Percentiles rank a stretch among this genome's conserved stretches.
These are phyloP conservation scores for Luperina nickerlii DNA, from an alignment of 2,888 invertebrate genomes.

Conservation along the genomic window DNA sequence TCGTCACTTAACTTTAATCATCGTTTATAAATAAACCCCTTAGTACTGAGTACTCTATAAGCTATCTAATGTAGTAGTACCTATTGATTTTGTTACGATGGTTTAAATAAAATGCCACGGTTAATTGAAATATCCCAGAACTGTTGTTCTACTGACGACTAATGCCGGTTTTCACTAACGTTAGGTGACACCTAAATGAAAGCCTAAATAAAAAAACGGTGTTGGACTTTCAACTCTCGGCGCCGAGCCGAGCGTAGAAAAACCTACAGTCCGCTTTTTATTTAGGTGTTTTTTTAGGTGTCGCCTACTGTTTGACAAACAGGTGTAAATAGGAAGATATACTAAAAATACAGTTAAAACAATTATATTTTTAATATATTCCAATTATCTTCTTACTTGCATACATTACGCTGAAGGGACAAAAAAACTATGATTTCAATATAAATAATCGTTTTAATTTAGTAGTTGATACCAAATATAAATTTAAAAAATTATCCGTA, in stretches of 20 bases:
- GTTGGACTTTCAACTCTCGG: background rate
- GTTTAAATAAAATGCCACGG: constrained; percentile 1
- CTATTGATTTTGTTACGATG: constrained; percentile 4
- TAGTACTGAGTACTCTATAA: constrained; percentile 24
- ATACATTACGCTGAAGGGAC: constrained; percentile 22
- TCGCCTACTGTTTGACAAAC: background rate
- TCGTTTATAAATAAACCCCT: background rate
- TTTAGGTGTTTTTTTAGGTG: background rate
- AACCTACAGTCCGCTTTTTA: background rate
- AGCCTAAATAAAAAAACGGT: background rate
- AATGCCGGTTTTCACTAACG: background rate
- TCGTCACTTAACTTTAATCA: background rate
- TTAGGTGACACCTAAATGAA: background rate
- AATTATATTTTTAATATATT: constrained; percentile 5
- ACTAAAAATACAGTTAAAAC: background rate
- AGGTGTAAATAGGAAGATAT: no score
- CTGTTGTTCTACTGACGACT: background rate
- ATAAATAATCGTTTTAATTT: constrained; percentile 18
- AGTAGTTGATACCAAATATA: constrained; percentile 56
- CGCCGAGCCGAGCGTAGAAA: background rate
- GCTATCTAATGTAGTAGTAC: constrained; percentile 11
- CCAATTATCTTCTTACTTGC: background rate
- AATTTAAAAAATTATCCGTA: constrained; percentile 22
- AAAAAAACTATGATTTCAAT: constrained; percentile 13
- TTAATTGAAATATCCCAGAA: constrained; percentile 6